Evolutionary conservation across 1,140 invertebrate species (phyloP).

Genomic region (Radopholus similis): DNA sequence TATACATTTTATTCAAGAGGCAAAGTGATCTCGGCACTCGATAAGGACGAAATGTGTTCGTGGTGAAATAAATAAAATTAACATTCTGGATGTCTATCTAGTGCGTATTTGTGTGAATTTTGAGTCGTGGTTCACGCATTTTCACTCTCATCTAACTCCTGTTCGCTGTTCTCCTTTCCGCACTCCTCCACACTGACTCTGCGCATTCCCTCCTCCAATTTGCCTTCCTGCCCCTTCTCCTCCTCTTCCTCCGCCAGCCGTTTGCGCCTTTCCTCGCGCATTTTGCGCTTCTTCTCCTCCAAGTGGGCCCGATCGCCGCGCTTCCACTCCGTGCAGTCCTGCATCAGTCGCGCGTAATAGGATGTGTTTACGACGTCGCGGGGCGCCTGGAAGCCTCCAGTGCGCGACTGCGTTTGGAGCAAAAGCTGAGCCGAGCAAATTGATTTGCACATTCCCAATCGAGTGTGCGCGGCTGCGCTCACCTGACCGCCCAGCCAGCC

Average conservation of each 20-base stretch:
- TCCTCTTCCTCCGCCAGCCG: not conserved
- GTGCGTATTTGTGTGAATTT: too few species aligned
- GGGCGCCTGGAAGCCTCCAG: conserved; percentile 36
- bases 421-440: conserved; percentile 13
- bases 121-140: not conserved
- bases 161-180: not conserved
- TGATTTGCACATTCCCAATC: conserved; percentile 21
- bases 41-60: too few species aligned
- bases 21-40: too few species aligned
- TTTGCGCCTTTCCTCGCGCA: not conserved
- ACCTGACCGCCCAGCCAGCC: conserved; percentile 39
- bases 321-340: not conserved
- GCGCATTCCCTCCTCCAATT: not conserved
- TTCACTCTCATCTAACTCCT: not conserved
- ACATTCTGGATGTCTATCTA: too few species aligned
- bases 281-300: not conserved
- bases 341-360: conserved; percentile 33
- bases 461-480: conserved; percentile 4
- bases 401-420: conserved; percentile 35
- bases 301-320: too few species aligned
- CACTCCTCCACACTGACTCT: not conserved
- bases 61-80: too few species aligned
- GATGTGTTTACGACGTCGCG: conserved; percentile 32
- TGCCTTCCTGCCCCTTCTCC: not conserved
- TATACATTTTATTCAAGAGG: too few species aligned